phyloP scores from a whole-genome alignment of 2,888 invertebrate species.

The Chrysolina americana region DNA sequence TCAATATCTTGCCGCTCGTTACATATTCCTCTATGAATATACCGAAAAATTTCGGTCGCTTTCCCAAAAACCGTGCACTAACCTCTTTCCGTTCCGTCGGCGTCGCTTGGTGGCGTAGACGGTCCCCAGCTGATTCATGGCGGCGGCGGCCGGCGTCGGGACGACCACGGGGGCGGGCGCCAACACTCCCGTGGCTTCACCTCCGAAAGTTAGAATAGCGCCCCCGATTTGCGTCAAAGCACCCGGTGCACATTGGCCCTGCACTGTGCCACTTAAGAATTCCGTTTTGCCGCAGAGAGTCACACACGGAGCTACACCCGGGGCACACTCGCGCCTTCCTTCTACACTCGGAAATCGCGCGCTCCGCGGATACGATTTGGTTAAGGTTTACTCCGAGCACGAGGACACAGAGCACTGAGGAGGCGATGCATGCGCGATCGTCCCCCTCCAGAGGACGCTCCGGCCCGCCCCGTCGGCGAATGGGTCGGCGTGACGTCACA shows the following conservation, averaged over 20 bases:
- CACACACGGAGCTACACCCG: background rate
- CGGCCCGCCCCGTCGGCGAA: conserved; percentile 58
- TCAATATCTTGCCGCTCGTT: no score
- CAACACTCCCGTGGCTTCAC: conserved; percentile 62
- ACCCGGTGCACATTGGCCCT: conserved; percentile 67
- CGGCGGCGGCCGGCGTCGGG: conserved; percentile 62
- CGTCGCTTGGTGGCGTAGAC: conserved; percentile 97
- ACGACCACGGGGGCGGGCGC: conserved; percentile 58
- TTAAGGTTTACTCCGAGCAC: conserved; percentile 42
- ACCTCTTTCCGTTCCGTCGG: conserved; percentile 97
- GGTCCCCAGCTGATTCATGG: conserved; percentile 92
- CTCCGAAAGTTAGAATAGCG: conserved; percentile 64
- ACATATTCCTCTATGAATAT: no score
- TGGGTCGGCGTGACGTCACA: conserved; percentile 63
- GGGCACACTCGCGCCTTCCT: conserved; percentile 2
- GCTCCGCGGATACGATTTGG: conserved; percentile 31
- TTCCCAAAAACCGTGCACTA: conserved; percentile 21
- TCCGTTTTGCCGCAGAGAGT: conserved; percentile 61
- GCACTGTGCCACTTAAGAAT: conserved; percentile 62
- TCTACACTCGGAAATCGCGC: conserved; percentile 12
- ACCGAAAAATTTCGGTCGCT: no score
- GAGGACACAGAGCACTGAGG: conserved; percentile 56
- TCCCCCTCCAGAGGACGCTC: conserved; percentile 48
- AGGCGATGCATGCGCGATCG: conserved; percentile 37
- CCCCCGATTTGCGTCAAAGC: conserved; percentile 54